Percentiles rank a stretch among this genome's conserved stretches.
phyloP scores from a whole-genome alignment of 2,888 invertebrate species.

The Lithophane socia region DNA sequence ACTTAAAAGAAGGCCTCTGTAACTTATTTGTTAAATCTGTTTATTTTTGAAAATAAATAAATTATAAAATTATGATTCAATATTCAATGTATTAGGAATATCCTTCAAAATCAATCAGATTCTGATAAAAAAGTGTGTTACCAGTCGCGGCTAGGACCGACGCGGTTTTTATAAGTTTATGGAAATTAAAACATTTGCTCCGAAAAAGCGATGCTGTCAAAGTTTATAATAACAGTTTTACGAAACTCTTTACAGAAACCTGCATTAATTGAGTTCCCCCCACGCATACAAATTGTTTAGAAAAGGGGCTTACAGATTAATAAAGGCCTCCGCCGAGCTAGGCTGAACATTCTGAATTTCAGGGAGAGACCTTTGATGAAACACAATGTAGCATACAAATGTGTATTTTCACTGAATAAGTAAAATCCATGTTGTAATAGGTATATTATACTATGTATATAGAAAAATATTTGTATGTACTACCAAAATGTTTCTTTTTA shows the following conservation, averaged over 20 bases:
- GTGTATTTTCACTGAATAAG: neutral
- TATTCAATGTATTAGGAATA: too few species aligned
- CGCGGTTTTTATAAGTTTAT: too few species aligned
- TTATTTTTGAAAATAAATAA: too few species aligned
- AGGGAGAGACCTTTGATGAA: neutral
- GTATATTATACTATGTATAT: neutral
- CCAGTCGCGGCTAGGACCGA: too few species aligned
- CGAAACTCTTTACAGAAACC: neutral
- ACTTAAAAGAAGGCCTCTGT: too few species aligned
- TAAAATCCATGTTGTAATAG: neutral
- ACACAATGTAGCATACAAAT: constrained; percentile 13
- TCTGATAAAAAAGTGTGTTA: too few species aligned
- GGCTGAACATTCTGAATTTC: constrained; percentile 25
- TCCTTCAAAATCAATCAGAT: too few species aligned
- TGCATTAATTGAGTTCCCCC: constrained; percentile 2
- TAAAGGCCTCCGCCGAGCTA: neutral
- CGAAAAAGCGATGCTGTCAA: neutral
- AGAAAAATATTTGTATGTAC: neutral
- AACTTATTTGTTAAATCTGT: too few species aligned
- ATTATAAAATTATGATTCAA: too few species aligned
- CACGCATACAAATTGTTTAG: constrained; percentile 37
- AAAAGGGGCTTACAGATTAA: constrained; percentile 16
- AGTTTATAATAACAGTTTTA: neutral
- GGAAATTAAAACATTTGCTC: neutral
- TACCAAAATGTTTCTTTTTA: neutral